A percentile compares a stretch with the other conserved stretches of the same genome.
Conservation (phyloP, 2,888 invertebrate species). For the Polydrusus pterygomalis region DNA sequence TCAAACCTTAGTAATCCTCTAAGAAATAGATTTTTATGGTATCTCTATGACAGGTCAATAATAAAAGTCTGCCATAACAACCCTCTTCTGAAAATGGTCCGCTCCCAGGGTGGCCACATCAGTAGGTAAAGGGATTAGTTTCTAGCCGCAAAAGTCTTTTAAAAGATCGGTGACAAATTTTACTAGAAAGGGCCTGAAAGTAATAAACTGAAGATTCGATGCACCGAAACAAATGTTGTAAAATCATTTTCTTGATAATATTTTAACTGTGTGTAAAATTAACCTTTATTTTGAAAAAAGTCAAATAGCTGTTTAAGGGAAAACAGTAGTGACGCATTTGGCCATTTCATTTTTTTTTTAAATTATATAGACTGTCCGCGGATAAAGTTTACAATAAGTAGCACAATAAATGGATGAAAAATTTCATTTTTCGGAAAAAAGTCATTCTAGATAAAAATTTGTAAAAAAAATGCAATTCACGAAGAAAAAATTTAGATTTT, state of each 20-base stretch:
- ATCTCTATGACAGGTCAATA: conserved; percentile 22
- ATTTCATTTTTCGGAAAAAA: too few species aligned
- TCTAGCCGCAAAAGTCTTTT: conserved; percentile 8
- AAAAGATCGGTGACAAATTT: conserved; percentile 14
- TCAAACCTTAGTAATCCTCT: conserved; percentile 14
- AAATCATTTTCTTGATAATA: not conserved
- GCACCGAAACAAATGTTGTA: not conserved
- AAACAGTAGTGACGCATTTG: too few species aligned
- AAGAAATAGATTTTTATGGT: conserved; percentile 19
- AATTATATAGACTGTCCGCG: too few species aligned
- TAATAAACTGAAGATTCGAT: not conserved
- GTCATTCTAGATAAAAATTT: too few species aligned
- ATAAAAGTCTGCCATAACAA: conserved; percentile 32
- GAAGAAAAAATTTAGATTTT: too few species aligned
- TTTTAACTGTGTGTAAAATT: too few species aligned
- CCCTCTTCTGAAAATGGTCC: conserved; percentile 23
- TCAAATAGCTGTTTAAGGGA: too few species aligned
- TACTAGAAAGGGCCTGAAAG: not conserved
- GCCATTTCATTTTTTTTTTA: too few species aligned
- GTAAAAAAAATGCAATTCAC: too few species aligned
- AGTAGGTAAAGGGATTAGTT: conserved; percentile 19
- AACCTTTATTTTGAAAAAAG: too few species aligned
- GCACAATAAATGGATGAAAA: too few species aligned
- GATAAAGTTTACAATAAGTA: too few species aligned
- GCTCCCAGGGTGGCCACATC: conserved; percentile 16